A percentile compares a stretch with the other conserved stretches of the same genome.
These are phyloP conservation scores for Amniataba percoides DNA, from an alignment of 2,797 vertebrate genomes.

Conservation along the genomic window DNA sequence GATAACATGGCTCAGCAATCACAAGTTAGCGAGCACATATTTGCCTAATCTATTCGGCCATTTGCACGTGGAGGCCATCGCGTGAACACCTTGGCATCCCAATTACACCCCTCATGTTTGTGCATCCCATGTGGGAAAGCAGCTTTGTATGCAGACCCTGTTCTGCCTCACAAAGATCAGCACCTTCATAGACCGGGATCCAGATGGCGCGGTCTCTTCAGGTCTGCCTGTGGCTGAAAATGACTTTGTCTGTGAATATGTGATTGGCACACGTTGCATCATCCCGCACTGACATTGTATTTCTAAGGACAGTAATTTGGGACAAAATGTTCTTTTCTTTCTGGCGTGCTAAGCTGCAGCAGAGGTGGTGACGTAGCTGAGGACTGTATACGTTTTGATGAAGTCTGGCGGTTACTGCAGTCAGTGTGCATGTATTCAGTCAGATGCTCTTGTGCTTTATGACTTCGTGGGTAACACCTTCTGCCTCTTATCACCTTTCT, in stretches of 20 bases:
- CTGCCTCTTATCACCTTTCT: background rate
- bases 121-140: background rate
- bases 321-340: background rate
- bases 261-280: conserved; percentile 2
- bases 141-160: conserved; percentile 50
- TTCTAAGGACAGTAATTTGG: background rate
- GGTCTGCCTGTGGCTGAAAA: conserved; percentile 29
- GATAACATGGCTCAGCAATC: too few relatives aligned
- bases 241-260: conserved; percentile 26
- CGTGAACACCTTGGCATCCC: background rate
- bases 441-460: background rate
- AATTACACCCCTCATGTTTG: background rate
- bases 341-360: background rate
- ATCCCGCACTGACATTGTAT: background rate
- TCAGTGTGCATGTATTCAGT: background rate
- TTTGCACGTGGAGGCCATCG: background rate
- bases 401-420: background rate
- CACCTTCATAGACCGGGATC: conserved; percentile 41
- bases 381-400: too few relatives aligned
- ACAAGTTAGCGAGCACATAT: background rate
- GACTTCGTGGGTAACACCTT: background rate
- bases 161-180: conserved; percentile 26
- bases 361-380: background rate
- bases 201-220: conserved; percentile 53
- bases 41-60: background rate